Conservation (phyloP, 2,113 vertebrate species). For the Tachycineta bicolor region DNA sequence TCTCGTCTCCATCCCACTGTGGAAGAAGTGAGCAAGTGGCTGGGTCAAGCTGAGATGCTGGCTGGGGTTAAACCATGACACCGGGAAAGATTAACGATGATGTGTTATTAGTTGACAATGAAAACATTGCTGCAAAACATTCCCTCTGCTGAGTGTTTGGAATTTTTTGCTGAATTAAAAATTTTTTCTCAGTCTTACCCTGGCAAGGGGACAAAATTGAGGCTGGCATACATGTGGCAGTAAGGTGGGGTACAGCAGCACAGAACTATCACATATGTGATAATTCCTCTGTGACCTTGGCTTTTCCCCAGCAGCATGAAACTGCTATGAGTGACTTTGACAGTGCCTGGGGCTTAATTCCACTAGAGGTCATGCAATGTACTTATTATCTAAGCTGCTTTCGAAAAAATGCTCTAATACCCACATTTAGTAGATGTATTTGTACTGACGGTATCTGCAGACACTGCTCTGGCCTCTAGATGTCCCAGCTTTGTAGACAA, state of each 20-base stretch:
- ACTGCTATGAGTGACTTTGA: not conserved
- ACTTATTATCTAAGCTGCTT: constrained; percentile 43
- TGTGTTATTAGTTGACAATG: not conserved
- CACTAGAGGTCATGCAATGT: constrained; percentile 61
- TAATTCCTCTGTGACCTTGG: not conserved
- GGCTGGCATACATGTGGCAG: not conserved
- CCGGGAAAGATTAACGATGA: not conserved
- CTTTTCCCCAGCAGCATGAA: not conserved
- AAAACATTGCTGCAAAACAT: not conserved
- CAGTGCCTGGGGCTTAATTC: constrained; percentile 22
- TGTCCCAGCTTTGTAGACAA: not conserved
- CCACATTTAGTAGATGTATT: not conserved
- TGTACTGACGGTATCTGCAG: not conserved
- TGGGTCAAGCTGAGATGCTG: not conserved
- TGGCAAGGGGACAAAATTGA: not conserved
- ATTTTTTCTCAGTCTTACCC: not conserved
- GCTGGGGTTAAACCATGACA: not conserved
- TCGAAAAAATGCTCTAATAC: not conserved
- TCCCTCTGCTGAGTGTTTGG: not conserved
- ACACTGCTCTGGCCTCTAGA: not conserved
- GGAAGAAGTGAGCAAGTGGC: not conserved
- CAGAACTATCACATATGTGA: not conserved
- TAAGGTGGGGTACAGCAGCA: not conserved
- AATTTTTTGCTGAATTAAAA: not conserved
- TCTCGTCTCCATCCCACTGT: not conserved